Base-by-base conservation (phyloP, 2,888 invertebrate genomes). In the Ophioninae sp. region DNA sequence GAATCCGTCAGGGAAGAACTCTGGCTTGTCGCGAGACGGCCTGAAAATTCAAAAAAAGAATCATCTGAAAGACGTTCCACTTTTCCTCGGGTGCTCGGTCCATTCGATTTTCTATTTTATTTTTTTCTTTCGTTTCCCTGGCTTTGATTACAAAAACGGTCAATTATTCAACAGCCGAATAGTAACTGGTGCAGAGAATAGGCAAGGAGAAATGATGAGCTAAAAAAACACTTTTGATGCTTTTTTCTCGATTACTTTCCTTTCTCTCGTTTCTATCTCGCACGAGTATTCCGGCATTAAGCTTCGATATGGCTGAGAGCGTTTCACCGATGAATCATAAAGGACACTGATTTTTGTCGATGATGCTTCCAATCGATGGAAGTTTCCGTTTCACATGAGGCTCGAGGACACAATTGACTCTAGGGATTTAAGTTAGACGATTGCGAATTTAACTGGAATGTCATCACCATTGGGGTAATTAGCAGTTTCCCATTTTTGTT, bases 31-130 rank as follows among this genome's bases (percentile, higher is more conserved):
- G 56, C 30, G 75, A 41, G 81, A 61, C 44, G 82, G 79, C 23
- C 84, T 84, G 84, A 39, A 84, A 84, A 73, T 79, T 65, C 30
- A 79, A 83, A 61, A 81, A 30, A 81, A 79, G 76, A 77, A 81
- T 10, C 65, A 81, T 22, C 44, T 23, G 41, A 81, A 58, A 76
- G 72, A 72, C 41, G 22, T 67, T 58, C 58, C 17, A 73, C 44
- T 72, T 64, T 69, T 64, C 5, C 44, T 67, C 76, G 17, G 1
- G 30, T 22, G 17, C 56, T 59, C 65, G 58, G 63, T 79, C 67
- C 77, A 69, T 56, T 64, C 23, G 67, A 22, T n/a, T n/a, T n/a
- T n/a, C 30, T 8, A 13, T 22, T 37, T 37, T 71, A n/a, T 58
- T 73, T 61, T 17, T 68, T n/a, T 41, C 68, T 61, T 17, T 63